Evolutionary conservation across 1,140 invertebrate species (phyloP).

Genomic region (Eumaeus atala): DNA sequence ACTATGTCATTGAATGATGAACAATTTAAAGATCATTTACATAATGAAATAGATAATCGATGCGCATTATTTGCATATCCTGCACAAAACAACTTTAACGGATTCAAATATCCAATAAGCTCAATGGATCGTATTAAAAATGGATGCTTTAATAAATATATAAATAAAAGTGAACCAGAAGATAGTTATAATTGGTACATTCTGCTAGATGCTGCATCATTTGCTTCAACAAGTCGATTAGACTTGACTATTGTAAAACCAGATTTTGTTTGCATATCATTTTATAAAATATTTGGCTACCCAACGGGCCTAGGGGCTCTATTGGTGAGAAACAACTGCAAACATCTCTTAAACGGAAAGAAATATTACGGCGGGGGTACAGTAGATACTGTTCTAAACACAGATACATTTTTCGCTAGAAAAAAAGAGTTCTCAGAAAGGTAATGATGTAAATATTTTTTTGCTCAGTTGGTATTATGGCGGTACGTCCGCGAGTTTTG

Average conservation of each 20-base stretch:
- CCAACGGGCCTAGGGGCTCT: slow-evolving; percentile 93
- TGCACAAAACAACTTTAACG: slow-evolving; percentile 70
- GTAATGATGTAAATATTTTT: too few relatives aligned
- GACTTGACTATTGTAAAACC: slow-evolving; percentile 83
- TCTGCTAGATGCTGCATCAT: slow-evolving; percentile 89
- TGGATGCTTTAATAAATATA: slow-evolving; percentile 69
- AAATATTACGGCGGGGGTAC: slow-evolving; percentile 17
- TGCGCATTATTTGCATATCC: slow-evolving; percentile 10
- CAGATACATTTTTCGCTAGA: slow-evolving; percentile 60
- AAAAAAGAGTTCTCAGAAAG: slow-evolving; percentile 4
- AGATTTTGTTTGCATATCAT: slow-evolving; percentile 93
- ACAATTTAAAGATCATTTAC: neutral
- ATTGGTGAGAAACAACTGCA: slow-evolving; percentile 81
- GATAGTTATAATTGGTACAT: slow-evolving; percentile 80
- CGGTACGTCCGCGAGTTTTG: too few relatives aligned
- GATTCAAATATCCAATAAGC: slow-evolving; percentile 86
- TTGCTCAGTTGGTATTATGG: too few relatives aligned
- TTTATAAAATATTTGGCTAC: slow-evolving; percentile 98
- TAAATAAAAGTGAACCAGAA: slow-evolving; percentile 32
- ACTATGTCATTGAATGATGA: neutral
- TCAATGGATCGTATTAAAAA: slow-evolving; percentile 80
- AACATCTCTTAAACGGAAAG: slow-evolving; percentile 27
- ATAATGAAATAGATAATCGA: neutral
- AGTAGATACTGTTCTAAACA: slow-evolving; percentile 12
- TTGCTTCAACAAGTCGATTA: slow-evolving; percentile 82